A percentile compares a stretch with the other conserved stretches of the same genome.
Evolutionary conservation across 1,140 invertebrate genomes (phyloP).

Genomic region (Brachionus paranguensis): DNA sequence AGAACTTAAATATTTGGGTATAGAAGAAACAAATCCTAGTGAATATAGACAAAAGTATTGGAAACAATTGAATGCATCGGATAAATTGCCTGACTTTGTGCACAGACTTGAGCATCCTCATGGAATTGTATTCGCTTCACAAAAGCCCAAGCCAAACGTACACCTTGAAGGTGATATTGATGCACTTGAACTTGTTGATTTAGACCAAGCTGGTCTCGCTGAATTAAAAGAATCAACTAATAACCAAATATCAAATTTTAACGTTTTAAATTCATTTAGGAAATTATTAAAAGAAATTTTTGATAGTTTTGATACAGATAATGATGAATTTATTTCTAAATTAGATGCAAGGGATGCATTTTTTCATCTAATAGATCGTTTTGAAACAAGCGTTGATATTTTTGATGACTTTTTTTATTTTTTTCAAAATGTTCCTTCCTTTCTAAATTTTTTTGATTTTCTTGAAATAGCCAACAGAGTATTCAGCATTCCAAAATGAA

Average conservation of each 20-base stretch:
- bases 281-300: not conserved
- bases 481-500: not conserved
- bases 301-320: not conserved
- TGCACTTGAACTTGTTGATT: not conserved
- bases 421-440: not conserved
- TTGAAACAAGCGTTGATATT: not conserved
- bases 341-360: not conserved
- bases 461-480: not conserved
- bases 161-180: not conserved
- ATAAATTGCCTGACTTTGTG: not conserved
- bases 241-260: not conserved
- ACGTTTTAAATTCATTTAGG: not conserved
- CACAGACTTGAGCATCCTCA: not conserved
- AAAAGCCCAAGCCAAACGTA: not conserved
- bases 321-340: not conserved
- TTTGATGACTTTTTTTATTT: not conserved
- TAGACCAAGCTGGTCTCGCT: not conserved
- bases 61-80: not conserved
- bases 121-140: not conserved
- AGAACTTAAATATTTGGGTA: conserved; percentile 2
- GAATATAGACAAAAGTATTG: conserved; percentile 27
- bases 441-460: not conserved
- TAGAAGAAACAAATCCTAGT: not conserved
- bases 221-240: not conserved
- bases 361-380: not conserved